These are phyloP conservation scores for Crossocerus cetratus DNA, from an alignment of 2,888 invertebrate species.

Conservation along the genomic window DNA sequence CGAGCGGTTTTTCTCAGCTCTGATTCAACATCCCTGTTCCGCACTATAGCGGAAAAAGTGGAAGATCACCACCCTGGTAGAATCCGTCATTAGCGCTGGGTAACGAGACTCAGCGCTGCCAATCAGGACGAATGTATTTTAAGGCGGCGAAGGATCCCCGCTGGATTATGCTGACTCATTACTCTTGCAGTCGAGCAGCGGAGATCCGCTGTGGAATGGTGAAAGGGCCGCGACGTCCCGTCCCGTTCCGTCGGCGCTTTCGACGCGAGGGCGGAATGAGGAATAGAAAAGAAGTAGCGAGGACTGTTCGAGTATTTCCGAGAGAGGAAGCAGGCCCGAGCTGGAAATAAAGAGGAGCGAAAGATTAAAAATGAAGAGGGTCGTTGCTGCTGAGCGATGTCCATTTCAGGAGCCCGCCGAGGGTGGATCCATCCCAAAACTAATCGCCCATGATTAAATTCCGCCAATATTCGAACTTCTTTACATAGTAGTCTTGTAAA, in stretches of 20 bases:
- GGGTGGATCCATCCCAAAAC: conserved; percentile 57
- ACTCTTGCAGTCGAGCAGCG: conserved; percentile 29
- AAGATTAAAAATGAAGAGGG: conserved; percentile 37
- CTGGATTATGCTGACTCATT: conserved; percentile 37
- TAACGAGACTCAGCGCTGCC: conserved; percentile 40
- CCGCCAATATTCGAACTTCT: no score
- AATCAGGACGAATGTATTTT: conserved; percentile 42
- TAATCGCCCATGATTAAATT: neutral
- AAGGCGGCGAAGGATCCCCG: conserved; percentile 24
- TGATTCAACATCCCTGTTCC: neutral
- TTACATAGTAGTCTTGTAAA: no score
- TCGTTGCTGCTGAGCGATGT: conserved; percentile 11
- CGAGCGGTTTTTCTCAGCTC: no score
- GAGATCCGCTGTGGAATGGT: conserved; percentile 24
- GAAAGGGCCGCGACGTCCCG: conserved; percentile 34
- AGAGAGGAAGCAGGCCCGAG: neutral
- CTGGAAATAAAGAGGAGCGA: conserved; percentile 21
- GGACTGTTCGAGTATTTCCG: conserved; percentile 1
- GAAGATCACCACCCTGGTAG: conserved; percentile 28
- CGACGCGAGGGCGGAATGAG: conserved; percentile 29
- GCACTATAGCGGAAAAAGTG: conserved; percentile 1
- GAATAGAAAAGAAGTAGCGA: conserved; percentile 12
- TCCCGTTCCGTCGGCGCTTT: no score
- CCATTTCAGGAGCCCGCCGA: conserved; percentile 38
- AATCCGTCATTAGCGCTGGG: conserved; percentile 34